Evolutionary conservation across 2,113 vertebrate species (phyloP), one percentile per base, ranked within the genome.

Genomic region (Motacilla tschutschensis): DNA sequence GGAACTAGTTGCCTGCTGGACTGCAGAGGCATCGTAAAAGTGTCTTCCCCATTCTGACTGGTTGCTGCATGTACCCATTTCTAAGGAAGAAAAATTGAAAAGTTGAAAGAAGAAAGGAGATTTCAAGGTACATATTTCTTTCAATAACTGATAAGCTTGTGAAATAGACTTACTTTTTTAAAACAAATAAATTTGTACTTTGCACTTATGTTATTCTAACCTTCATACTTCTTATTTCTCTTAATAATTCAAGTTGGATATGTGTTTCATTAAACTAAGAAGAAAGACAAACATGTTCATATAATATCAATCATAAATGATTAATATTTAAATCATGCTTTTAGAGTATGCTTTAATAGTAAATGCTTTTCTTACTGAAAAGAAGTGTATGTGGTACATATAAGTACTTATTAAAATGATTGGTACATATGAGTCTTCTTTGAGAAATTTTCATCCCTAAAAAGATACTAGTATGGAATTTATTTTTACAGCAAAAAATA

Each of bases 11-110:
- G 93, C 88, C 92, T 92, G 92, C 95, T 94, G 94, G 87, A 91
- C 92, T 97, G 95, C 91, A 95, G 95, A 79, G 89, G 82, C 91
- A 93, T 90, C 96, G 87, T 97, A 96, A 95, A 94, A 89, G 71
- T 85, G 80, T 91, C 88, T 85, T 87, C 91, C 90, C 64, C 88
- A 85, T 91, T 94, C 94, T 95, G 91, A 93, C 88, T 95, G 92
- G 86, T 96, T 93, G 89, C 92, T 95, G 94, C 90, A 93, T 95
- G 72, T 93, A 38, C 89, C 87, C 79, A 62, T 93, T 63, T 96
- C 91, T 93, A 96, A 89, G 94, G 95, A 96, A 88, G 89, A 96
- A 93, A 94, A 90, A 79, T 19, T 90, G 79, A 80, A 91, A 91
- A 71, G 69, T 85, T 92, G 87, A 94, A 93, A 89, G 88, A 95